phyloP scores from a whole-genome alignment of 2,888 invertebrate genomes.

The Dione vanillae region DNA sequence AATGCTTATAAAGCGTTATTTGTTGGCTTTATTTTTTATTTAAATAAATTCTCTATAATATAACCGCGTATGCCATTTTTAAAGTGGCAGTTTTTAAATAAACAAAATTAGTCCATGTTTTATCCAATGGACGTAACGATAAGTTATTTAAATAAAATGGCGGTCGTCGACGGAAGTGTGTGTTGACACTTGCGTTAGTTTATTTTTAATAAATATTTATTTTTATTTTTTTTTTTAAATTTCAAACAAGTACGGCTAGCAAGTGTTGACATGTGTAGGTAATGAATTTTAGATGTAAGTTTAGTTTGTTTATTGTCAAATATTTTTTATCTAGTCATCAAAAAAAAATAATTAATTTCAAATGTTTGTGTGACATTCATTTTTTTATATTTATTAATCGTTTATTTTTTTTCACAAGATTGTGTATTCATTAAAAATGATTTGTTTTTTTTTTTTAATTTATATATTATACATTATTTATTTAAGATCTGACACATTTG shows the following conservation, averaged over 20 bases:
- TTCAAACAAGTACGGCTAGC: constrained; percentile 19
- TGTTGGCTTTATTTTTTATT: background rate
- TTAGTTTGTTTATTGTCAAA: constrained; percentile 52
- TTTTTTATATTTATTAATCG: too few species aligned
- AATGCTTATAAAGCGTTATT: constrained; percentile 16
- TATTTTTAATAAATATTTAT: background rate
- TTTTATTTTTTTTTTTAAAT: constrained; percentile 2
- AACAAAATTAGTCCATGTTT: constrained; percentile 3
- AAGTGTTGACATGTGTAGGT: constrained; percentile 32
- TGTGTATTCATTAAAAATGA: constrained; percentile 52
- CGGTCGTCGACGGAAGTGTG: constrained; percentile 18
- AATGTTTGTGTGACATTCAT: constrained; percentile 33
- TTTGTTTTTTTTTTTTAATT: constrained; percentile 49
- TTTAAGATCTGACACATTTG: constrained; percentile 47
- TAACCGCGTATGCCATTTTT: constrained; percentile 17
- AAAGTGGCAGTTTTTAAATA: constrained; percentile 12
- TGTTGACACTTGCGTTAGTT: constrained; percentile 18
- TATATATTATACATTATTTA: constrained; percentile 50
- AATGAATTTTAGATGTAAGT: constrained; percentile 35
- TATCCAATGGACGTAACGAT: constrained; percentile 11
- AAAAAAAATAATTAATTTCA: constrained; percentile 45
- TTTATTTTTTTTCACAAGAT: too few species aligned
- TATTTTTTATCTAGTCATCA: constrained; percentile 60
- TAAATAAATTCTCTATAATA: background rate
- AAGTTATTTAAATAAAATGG: constrained; percentile 23